These are phyloP conservation scores for Parotocinclus haroldoi DNA, from an alignment of 2,797 vertebrate species.

Conservation along the genomic window DNA sequence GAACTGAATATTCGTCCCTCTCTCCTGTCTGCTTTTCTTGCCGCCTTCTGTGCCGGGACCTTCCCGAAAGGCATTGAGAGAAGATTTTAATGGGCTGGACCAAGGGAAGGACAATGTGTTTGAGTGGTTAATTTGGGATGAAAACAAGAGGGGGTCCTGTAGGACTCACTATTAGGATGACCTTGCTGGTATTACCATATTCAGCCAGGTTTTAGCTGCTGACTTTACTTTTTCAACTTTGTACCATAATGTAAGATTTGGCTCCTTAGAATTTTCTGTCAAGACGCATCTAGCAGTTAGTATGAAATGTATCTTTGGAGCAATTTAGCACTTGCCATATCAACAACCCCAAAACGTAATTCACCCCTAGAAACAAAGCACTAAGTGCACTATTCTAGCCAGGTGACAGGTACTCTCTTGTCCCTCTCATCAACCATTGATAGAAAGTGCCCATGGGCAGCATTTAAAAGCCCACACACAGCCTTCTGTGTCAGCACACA, in stretches of 20 bases:
- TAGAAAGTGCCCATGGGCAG: constrained; percentile 66
- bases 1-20: constrained; percentile 45
- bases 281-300: background rate
- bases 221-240: constrained; percentile 23
- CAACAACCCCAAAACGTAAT: constrained; percentile 19
- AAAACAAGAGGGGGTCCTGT: constrained; percentile 16
- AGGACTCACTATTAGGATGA: constrained; percentile 29
- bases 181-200: constrained; percentile 19
- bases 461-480: constrained; percentile 71
- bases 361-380: constrained; percentile 21
- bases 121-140: constrained; percentile 39
- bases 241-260: constrained; percentile 6
- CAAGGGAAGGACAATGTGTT: constrained; percentile 49
- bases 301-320: constrained; percentile 12
- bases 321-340: constrained; percentile 11
- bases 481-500: constrained; percentile 68
- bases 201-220: constrained; percentile 12
- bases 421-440: constrained; percentile 62
- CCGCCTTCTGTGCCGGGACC: constrained; percentile 68
- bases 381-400: constrained; percentile 61
- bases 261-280: background rate
- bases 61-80: constrained; percentile 62
- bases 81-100: constrained; percentile 42
- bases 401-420: constrained; percentile 71
- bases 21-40: constrained; percentile 53